Base-by-base conservation (phyloP, 2,888 invertebrate species). In the Acronicta alni region DNA sequence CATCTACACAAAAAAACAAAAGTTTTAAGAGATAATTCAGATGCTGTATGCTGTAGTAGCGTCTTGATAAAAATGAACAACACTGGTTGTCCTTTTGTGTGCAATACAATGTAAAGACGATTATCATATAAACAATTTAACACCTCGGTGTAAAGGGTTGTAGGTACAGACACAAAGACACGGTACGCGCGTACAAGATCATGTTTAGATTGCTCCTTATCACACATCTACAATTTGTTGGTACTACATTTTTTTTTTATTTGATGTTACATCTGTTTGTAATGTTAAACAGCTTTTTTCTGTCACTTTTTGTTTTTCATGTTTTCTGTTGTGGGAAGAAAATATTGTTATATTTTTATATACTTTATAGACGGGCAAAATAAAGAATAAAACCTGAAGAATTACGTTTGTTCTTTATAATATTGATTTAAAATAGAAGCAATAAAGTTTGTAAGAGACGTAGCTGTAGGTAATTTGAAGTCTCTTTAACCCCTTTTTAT, bases 111-210 rank as follows among this genome's bases (percentile, higher is more conserved):
- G 54, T 53, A 64, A 49, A 54, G 42, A 26, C 41, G 67, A 65
- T 66, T 75, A 71, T 66, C 60, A 68, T 72, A 67, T 66, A 77
- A 77, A 72, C 73, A 69, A 69, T 69, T 83, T 85, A 79, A 83
- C 82, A 84, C 81, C 74, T 80, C 74, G 52, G 43, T 70, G 78
- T 75, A 82, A 82, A 81, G 75, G 67, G 62, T 66, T 82, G 80
- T n/a, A n/a, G n/a, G n/a, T 79, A 82, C 78, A 79, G 78, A 72
- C 67, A 84, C 77, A 82, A 82, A 81, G 76, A 77, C 74, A 67
- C 66, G 77, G 67, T 72, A 70, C 67, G 54, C 59, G 63, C 64
- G 62, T 47, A 61, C 46, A 43, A 79, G 82, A 84, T 83, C 67
- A 63, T 84, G 81, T 80, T 79, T 64, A 75, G 84, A 84, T 83